Percentiles rank a stretch among this genome's conserved stretches.
phyloP scores from a whole-genome alignment of 2,888 invertebrate species.

The Drosophila yooni region DNA sequence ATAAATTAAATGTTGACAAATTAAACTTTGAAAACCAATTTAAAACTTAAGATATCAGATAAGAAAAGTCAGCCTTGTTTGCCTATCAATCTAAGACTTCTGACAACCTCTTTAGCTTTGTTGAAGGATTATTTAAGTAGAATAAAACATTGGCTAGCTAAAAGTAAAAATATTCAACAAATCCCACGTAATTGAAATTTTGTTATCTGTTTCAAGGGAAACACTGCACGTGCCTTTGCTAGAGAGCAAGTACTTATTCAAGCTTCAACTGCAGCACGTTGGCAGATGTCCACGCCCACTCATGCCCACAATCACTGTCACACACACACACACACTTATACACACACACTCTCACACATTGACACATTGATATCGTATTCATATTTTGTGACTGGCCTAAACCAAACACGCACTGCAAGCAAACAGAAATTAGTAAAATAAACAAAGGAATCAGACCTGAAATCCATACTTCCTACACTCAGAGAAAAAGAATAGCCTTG shows the following conservation, averaged over 20 bases:
- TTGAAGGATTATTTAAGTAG: background rate
- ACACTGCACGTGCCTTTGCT: constrained; percentile 34
- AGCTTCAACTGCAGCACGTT: constrained; percentile 52
- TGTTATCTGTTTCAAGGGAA: constrained; percentile 18
- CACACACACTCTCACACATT: constrained; percentile 15
- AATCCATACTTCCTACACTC: constrained; percentile 24
- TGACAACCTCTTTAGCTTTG: background rate
- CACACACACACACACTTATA: constrained; percentile 7
- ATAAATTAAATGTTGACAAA: background rate
- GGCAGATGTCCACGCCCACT: constrained; percentile 17
- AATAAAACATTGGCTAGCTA: background rate
- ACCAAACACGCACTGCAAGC: constrained; percentile 19
- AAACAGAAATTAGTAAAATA: constrained; percentile 9
- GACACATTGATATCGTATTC: constrained; percentile 20
- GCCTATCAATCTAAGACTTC: background rate
- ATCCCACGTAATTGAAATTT: background rate
- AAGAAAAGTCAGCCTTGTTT: background rate
- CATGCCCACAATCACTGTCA: constrained; percentile 3
- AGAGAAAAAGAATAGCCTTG: background rate
- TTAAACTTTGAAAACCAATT: background rate
- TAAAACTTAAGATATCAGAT: background rate
- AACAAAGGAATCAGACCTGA: constrained; percentile 49
- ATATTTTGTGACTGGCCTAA: constrained; percentile 28
- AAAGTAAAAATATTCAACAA: constrained; percentile 1
- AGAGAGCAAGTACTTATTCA: constrained; percentile 33